Evolutionary conservation across 1,140 invertebrate species (phyloP).

Genomic region (Epicauta chinensis): DNA sequence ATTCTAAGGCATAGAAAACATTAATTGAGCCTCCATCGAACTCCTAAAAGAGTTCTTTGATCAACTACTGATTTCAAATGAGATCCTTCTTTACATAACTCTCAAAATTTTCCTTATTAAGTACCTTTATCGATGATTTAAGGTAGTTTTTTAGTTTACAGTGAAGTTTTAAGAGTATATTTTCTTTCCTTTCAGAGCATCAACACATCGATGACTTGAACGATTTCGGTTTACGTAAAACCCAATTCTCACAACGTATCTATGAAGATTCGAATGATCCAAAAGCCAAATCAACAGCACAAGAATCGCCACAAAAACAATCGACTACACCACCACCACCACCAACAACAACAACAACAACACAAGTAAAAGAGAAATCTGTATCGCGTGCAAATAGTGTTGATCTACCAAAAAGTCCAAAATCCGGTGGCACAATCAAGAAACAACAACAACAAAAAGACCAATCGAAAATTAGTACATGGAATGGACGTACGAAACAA

Average conservation of each 20-base stretch:
- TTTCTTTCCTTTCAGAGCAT: constrained; percentile 36
- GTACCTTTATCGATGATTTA: too few species aligned
- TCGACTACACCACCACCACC: constrained; percentile 35
- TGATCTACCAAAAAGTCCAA: constrained; percentile 34
- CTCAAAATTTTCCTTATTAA: too few species aligned
- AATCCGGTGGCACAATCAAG: constrained; percentile 37
- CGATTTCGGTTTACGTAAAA: constrained; percentile 60
- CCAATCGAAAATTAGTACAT: constrained; percentile 49
- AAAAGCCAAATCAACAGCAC: constrained; percentile 11
- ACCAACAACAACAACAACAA: constrained; percentile 12
- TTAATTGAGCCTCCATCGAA: too few species aligned
- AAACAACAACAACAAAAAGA: constrained; percentile 40
- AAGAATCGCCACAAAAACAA: not conserved
- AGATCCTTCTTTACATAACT: too few species aligned
- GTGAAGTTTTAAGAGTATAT: too few species aligned
- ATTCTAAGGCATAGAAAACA: too few species aligned
- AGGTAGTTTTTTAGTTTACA: too few species aligned
- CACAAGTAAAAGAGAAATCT: constrained; percentile 12
- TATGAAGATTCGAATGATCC: constrained; percentile 41
- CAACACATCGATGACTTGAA: constrained; percentile 52
- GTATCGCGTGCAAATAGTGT: constrained; percentile 34
- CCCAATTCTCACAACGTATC: constrained; percentile 52
- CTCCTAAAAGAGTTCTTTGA: too few species aligned
- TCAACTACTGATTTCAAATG: too few species aligned
- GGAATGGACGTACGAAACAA: constrained; percentile 55